Conservation (phyloP, 2,797 vertebrate species). For the Chiroxiphia lanceolata region DNA sequence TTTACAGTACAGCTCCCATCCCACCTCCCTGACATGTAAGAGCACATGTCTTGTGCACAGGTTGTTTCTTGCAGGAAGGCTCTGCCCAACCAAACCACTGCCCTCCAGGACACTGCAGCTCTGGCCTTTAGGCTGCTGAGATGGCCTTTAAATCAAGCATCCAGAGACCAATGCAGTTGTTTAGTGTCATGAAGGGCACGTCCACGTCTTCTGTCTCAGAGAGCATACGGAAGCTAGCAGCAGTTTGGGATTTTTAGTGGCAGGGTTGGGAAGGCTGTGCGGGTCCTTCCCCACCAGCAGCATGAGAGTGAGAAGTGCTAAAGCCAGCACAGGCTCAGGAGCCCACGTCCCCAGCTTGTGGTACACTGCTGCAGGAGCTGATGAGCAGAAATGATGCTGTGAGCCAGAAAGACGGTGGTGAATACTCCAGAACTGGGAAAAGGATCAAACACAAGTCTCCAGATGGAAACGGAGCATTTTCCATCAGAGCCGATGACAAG, state of each 20-base stretch:
- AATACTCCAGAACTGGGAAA: not conserved
- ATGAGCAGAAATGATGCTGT: not conserved
- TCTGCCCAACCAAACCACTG: not conserved
- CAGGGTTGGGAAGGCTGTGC: not conserved
- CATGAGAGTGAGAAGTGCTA: not conserved
- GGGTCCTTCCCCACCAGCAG: rapidly evolving
- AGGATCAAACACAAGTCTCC: not conserved
- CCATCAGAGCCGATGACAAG: not conserved
- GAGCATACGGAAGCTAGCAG: not conserved
- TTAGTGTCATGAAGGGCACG: not conserved
- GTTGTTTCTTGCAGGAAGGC: not conserved
- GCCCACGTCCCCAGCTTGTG: not conserved
- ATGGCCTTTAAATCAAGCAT: not conserved
- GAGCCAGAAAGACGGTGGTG: not conserved
- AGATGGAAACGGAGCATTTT: slow-evolving; percentile 8
- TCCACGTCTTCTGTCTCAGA: not conserved
- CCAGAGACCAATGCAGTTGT: not conserved
- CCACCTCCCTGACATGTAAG: not conserved
- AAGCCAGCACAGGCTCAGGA: not conserved
- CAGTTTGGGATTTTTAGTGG: not conserved
- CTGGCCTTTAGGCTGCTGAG: not conserved
- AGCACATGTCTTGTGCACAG: not conserved
- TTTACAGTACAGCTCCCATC: not conserved
- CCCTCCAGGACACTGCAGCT: not conserved
- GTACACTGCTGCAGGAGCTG: not conserved